Evolutionary conservation across 2,888 invertebrate genomes (phyloP).

Genomic region (Crocallis elinguaria): DNA sequence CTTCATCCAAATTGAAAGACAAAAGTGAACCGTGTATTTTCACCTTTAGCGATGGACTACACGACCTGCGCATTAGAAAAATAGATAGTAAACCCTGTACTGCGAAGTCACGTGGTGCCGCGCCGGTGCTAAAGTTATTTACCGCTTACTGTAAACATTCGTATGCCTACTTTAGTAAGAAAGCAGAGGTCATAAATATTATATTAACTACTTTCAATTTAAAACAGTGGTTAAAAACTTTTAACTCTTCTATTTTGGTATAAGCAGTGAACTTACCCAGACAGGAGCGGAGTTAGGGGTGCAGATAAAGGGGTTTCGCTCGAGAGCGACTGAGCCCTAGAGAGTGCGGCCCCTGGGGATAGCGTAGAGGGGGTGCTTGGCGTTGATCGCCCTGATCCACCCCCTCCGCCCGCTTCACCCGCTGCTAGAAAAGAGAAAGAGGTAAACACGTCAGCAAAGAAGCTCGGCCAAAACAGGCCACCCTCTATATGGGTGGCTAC

Average conservation of each 20-base stretch:
- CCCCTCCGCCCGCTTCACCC: conserved; percentile 68
- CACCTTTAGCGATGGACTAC: too few relatives aligned
- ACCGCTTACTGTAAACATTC: too few relatives aligned
- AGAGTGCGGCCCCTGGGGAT: conserved; percentile 83
- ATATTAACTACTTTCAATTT: neutral
- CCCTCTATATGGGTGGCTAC: too few relatives aligned
- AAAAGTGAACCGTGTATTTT: too few relatives aligned
- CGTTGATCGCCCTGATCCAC: conserved; percentile 77
- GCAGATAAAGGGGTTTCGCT: conserved; percentile 77
- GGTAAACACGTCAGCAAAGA: too few relatives aligned
- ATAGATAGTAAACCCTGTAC: too few relatives aligned
- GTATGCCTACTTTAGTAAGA: neutral
- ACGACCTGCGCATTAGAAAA: too few relatives aligned
- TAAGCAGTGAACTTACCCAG: conserved; percentile 71
- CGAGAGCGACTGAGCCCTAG: conserved; percentile 76
- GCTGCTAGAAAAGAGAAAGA: conserved; percentile 47
- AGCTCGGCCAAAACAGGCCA: too few relatives aligned
- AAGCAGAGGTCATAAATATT: conserved; percentile 14
- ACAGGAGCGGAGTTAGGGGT: conserved; percentile 71
- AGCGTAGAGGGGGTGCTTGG: conserved; percentile 86
- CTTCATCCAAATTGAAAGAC: too few relatives aligned
- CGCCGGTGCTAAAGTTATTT: too few relatives aligned
- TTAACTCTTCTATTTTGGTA: neutral
- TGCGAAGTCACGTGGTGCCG: too few relatives aligned
- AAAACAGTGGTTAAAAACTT: conserved; percentile 5